Evolutionary conservation across 2,888 invertebrate species (phyloP).

Genomic region (Apoda limacodes): DNA sequence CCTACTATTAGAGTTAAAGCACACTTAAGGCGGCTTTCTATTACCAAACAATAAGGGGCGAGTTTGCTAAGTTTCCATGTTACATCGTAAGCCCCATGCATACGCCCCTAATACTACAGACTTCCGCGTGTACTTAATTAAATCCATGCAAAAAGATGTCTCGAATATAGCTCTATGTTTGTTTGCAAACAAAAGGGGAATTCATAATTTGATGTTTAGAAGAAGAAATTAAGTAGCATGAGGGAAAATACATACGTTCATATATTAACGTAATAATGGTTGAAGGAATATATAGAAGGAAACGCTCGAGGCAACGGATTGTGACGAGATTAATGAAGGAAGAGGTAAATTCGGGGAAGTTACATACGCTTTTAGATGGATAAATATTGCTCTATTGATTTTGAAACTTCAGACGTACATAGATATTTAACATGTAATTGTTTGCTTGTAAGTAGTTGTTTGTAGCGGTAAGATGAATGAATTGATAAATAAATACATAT

Average conservation of each 20-base stretch:
- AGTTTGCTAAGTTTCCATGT: constrained; percentile 22
- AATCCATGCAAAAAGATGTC: constrained; percentile 49
- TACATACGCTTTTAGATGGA: constrained; percentile 32
- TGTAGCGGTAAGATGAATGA: too few relatives aligned
- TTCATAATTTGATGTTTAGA: constrained; percentile 22
- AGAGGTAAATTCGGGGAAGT: constrained; percentile 33
- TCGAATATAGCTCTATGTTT: too few relatives aligned
- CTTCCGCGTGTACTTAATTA: constrained; percentile 47
- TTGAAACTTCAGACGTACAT: too few relatives aligned
- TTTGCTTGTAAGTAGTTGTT: too few relatives aligned
- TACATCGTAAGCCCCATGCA: constrained; percentile 33
- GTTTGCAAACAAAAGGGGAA: constrained; percentile 33
- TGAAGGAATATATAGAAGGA: constrained; percentile 12
- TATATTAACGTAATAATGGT: background rate
- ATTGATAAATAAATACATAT: too few relatives aligned
- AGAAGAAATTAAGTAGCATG: background rate
- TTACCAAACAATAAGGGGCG: constrained; percentile 39
- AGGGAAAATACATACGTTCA: background rate
- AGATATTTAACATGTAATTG: too few relatives aligned
- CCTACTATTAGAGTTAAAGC: constrained; percentile 56
- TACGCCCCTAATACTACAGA: constrained; percentile 27
- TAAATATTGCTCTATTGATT: constrained; percentile 45
- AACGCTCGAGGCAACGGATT: constrained; percentile 27
- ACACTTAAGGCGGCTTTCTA: constrained; percentile 55
- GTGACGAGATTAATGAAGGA: constrained; percentile 26